phyloP scores from a whole-genome alignment of 1,140 invertebrate species.

The Drosophila eugracilis region DNA sequence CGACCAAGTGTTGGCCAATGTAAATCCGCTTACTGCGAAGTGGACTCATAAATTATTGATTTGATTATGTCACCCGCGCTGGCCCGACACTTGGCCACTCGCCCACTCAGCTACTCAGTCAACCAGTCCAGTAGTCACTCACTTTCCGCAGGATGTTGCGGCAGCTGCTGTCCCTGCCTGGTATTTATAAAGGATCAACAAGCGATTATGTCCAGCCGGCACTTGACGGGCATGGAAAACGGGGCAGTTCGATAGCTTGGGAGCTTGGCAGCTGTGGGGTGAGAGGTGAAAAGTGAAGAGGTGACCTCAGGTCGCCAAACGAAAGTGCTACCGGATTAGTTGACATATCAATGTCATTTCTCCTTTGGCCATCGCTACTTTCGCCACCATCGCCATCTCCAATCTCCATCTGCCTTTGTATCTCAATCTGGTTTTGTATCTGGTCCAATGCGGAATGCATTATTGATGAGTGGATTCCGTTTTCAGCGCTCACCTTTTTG shows the following conservation, averaged over 20 bases:
- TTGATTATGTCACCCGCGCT: constrained; percentile 77
- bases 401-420: constrained; percentile 15
- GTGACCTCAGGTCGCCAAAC: constrained; percentile 24
- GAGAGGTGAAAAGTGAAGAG: constrained; percentile 1
- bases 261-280: neutral
- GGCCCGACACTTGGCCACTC: constrained; percentile 1
- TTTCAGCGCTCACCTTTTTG: constrained; percentile 32
- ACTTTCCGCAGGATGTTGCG: constrained; percentile 25
- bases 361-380: constrained; percentile 5
- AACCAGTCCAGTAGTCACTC: neutral
- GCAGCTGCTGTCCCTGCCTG: constrained; percentile 52
- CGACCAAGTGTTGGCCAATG: constrained; percentile 67
- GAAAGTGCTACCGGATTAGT: constrained; percentile 73
- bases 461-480: constrained; percentile 61
- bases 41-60: constrained; percentile 83
- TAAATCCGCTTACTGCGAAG: constrained; percentile 78
- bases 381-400: constrained; percentile 9
- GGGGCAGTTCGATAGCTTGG: neutral
- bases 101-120: neutral
- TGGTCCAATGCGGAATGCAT: constrained; percentile 58
- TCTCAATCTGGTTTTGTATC: constrained; percentile 26
- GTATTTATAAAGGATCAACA: constrained; percentile 82
- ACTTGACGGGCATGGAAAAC: constrained; percentile 40
- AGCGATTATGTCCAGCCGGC: constrained; percentile 72
- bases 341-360: constrained; percentile 51